These are phyloP conservation scores for Ondatra zibethicus DNA, from an alignment of 2,113 vertebrate genomes.

Conservation along the genomic window DNA sequence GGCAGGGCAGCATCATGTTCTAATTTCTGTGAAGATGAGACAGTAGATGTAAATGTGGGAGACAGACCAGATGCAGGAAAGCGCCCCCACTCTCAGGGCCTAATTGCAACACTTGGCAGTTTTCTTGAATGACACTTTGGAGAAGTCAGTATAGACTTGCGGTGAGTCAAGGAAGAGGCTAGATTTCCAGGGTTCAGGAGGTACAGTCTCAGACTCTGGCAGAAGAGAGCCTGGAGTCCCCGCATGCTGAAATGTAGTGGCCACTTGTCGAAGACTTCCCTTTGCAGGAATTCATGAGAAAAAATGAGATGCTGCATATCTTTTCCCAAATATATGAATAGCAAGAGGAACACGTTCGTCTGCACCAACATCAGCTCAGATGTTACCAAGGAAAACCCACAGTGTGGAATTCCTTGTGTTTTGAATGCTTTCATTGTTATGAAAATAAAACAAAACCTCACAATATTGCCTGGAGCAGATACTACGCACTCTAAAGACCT, in stretches of 20 bases:
- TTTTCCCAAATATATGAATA: conserved; percentile 19
- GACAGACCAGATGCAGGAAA: background rate
- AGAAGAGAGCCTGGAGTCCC: background rate
- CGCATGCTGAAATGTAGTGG: background rate
- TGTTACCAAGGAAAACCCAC: conserved; percentile 16
- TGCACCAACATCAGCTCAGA: background rate
- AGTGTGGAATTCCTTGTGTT: background rate
- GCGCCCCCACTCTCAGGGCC: background rate
- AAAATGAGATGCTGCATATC: conserved; percentile 17
- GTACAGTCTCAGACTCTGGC: background rate
- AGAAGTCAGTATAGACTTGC: conserved; percentile 5
- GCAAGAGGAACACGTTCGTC: background rate
- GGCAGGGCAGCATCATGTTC: background rate
- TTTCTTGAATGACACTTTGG: conserved; percentile 13
- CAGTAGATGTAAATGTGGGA: conserved; percentile 3
- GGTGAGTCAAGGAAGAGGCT: conserved; percentile 28
- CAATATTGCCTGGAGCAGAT: background rate
- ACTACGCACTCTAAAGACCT: background rate
- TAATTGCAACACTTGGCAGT: conserved; percentile 24
- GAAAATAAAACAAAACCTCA: background rate
- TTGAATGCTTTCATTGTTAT: conserved; percentile 23
- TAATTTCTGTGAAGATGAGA: background rate
- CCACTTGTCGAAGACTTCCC: conserved; percentile 34
- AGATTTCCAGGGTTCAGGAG: background rate
- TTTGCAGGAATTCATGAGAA: background rate